Evolutionary conservation across 2,888 invertebrate species (phyloP).

Genomic region (Magallana nippona): DNA sequence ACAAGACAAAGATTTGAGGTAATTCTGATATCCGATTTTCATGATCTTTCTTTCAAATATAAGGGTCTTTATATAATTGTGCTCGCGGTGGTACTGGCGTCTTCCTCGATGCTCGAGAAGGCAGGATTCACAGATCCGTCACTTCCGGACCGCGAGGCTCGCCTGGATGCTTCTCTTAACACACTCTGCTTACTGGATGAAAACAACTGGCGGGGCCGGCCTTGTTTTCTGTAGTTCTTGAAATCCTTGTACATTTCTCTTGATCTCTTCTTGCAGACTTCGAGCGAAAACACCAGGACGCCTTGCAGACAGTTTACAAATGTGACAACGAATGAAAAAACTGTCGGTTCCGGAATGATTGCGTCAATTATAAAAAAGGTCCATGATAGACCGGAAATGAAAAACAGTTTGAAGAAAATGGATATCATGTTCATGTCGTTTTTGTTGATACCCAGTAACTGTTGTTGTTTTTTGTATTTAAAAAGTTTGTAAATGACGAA

Average conservation of each 20-base stretch:
- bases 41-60: too few relatives aligned
- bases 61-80: too few relatives aligned
- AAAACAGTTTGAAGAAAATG: background rate
- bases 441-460: background rate
- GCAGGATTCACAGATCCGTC: background rate
- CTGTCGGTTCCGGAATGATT: background rate
- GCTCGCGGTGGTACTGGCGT: background rate
- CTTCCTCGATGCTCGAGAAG: background rate
- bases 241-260: background rate
- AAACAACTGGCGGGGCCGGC: background rate
- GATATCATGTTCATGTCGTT: background rate
- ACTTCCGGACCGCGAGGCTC: background rate
- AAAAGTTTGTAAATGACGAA: conserved; percentile 23
- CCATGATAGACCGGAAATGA: conserved; percentile 13
- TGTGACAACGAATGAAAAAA: background rate
- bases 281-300: background rate
- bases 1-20: too few relatives aligned
- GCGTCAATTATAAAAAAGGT: background rate
- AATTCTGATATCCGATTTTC: too few relatives aligned
- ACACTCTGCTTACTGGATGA: background rate
- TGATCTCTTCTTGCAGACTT: background rate
- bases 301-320: conserved; percentile 20
- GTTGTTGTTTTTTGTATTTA: background rate
- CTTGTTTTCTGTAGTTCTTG: background rate
- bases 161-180: background rate